Base-by-base conservation (phyloP, 2,888 invertebrate species). In the Philhelius pedissequus region DNA sequence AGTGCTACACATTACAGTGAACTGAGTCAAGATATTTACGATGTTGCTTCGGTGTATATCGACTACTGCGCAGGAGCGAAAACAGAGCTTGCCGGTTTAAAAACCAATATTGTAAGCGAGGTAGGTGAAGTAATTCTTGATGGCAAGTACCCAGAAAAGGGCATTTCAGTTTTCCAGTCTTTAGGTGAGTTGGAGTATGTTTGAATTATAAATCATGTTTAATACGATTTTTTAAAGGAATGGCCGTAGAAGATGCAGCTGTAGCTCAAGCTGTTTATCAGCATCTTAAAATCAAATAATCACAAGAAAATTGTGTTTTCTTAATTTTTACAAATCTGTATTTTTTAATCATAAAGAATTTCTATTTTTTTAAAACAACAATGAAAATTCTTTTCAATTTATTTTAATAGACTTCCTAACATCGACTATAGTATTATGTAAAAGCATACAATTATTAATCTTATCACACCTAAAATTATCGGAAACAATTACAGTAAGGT, bases 151-250 rank as follows among this genome's bases (percentile, higher is more conserved):
- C 90, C 91, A 1, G 11, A 64, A 8, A 25, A 86, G 30, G 88
- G 90, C 52, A 91, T 93, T 2, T 94, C 94, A 4, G 90, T 94
- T n/a, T 94, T 94, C 87, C 94, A 94, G 88, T 94, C 94, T n/a
- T 90, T 94, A 88, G 94, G 94, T 94, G 87, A 89, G 88, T 88
- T 40, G 3, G 3, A 32, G n/a, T 15, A 1, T 7, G 13, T 5
- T 13, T 22, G 18, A 18, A 11, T 48, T 22, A 5, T 7, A 48
- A n/a, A 25, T 0, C 2, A 11, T 20, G 3, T 5, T 22, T 20
- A 18, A 22, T 25, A 43, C 35, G 15, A 18, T 22, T 54, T 3
- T 15, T 52, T 30, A 1, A 30, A 94, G 94, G 94, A 43, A 93
- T 94, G 92, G 94, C 94, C 0, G 91, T 93, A 1, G 93, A 94